Percentiles rank a stretch among this genome's conserved stretches.
Conservation (phyloP, 2,797 vertebrate genomes). For the Clarias fuscus region DNA sequence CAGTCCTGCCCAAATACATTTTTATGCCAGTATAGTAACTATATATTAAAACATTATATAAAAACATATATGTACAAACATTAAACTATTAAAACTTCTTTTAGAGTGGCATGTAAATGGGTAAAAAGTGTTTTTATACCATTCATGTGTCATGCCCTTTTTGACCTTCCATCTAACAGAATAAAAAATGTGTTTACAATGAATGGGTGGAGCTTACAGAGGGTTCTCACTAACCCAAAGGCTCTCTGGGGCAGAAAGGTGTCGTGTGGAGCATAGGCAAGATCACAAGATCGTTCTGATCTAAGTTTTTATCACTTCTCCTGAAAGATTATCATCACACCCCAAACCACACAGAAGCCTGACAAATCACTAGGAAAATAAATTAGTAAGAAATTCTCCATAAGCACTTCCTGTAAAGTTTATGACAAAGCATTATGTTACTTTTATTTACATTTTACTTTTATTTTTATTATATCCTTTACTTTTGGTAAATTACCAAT, state of each 20-base stretch:
- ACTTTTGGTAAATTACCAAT: background rate
- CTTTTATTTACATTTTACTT: background rate
- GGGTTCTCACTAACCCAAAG: slow-evolving; percentile 46
- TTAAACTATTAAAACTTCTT: background rate
- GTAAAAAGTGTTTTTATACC: background rate
- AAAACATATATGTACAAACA: background rate
- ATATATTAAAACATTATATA: background rate
- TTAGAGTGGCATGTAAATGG: background rate
- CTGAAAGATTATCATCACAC: background rate
- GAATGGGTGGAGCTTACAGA: background rate
- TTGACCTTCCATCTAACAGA: background rate
- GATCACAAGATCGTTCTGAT: background rate
- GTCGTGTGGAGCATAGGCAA: slow-evolving; percentile 14
- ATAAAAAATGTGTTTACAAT: background rate
- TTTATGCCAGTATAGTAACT: background rate
- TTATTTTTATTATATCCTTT: background rate
- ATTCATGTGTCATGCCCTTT: background rate
- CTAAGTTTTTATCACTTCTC: background rate
- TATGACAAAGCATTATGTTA: background rate
- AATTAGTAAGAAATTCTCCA: background rate
- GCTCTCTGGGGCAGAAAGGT: slow-evolving; percentile 62
- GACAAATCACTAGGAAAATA: background rate
- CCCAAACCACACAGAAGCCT: background rate
- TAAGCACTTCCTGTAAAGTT: background rate
- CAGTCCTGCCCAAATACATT: background rate